Conservation (phyloP, 1,140 invertebrate genomes). For the Pseudomyrmex concolor region DNA sequence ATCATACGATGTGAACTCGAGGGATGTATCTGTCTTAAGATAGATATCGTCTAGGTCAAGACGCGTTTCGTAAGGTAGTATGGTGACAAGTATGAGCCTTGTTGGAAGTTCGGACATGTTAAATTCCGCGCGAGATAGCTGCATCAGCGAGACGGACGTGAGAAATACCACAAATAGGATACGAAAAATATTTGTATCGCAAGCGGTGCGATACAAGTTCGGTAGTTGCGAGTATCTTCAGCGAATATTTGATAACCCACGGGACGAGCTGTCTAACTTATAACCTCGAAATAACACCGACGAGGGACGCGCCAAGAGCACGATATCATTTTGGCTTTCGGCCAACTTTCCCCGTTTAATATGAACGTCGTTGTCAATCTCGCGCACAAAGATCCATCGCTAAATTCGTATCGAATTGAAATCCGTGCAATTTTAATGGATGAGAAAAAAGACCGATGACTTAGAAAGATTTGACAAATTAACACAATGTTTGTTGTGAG, state of each 20-base stretch:
- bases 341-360: slow-evolving; percentile 34
- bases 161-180: slow-evolving; percentile 53
- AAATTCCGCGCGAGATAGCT: slow-evolving; percentile 15
- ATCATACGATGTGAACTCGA: neutral
- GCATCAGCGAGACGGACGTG: slow-evolving; percentile 41
- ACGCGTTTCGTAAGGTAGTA: neutral
- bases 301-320: slow-evolving; percentile 19
- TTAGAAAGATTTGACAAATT: too few relatives aligned
- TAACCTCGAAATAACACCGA: slow-evolving; percentile 46
- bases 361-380: slow-evolving; percentile 41
- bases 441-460: too few relatives aligned
- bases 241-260: slow-evolving; percentile 52
- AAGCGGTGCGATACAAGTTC: slow-evolving; percentile 47
- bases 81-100: neutral
- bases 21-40: neutral
- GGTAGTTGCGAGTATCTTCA: slow-evolving; percentile 54
- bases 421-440: neutral
- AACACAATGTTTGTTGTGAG: too few relatives aligned
- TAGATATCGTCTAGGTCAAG: slow-evolving; percentile 33
- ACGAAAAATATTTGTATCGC: slow-evolving; percentile 39
- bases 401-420: neutral
- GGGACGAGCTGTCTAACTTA: slow-evolving; percentile 53
- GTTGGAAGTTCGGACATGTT: slow-evolving; percentile 43
- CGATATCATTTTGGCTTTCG: slow-evolving; percentile 48
- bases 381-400: neutral